Base-by-base conservation (phyloP, 2,888 invertebrate genomes). In the Pammene aurita region DNA sequence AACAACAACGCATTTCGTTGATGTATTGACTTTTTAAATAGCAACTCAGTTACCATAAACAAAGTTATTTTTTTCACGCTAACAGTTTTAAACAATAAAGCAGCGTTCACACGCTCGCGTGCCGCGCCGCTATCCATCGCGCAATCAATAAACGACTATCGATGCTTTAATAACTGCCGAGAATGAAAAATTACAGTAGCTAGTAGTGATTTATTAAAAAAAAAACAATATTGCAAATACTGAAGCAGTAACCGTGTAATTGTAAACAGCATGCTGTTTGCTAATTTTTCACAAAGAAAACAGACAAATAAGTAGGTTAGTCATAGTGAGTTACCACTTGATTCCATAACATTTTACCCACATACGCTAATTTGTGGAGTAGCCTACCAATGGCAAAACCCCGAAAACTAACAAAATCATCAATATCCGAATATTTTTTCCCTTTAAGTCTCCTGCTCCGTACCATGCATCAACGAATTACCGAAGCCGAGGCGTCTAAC, bases 111-210 rank as follows among this genome's bases (percentile, higher is more conserved):
- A 71, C 72, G 71, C 72, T 91, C 77, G 91, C 91, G 90, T 91
- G 91, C 75, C 72, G 18, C 66, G 72, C 72, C 48, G 81, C 83
- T 82, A 91, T 91, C 89, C 86, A 90, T 90, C 87, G 87, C 77
- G 70, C 83, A 89, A 91, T 91, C 91, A 90, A 92, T 91, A 89
- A 82, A 86, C 86, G 80, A 81, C 89, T 90, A 92, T 91, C 91
- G 90, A 91, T 90, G 90, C 84, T 80, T 81, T 85, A 82, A 86
- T 85, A 86, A 83, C 83, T 69, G 76, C 77, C 79, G 82, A 50
- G 65, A 7, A 54, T 67, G 66, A 62, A 67, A 66, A 58, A 70
- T 66, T 72, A 70, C 74, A 65, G 55, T 72, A 72, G 67, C 66
- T 34, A 60, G 55, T 34, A 60, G 55, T 77, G 67, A 75, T 76